Evolutionary conservation across 2,888 invertebrate species (phyloP).

Genomic region (Epinotia demarniana): DNA sequence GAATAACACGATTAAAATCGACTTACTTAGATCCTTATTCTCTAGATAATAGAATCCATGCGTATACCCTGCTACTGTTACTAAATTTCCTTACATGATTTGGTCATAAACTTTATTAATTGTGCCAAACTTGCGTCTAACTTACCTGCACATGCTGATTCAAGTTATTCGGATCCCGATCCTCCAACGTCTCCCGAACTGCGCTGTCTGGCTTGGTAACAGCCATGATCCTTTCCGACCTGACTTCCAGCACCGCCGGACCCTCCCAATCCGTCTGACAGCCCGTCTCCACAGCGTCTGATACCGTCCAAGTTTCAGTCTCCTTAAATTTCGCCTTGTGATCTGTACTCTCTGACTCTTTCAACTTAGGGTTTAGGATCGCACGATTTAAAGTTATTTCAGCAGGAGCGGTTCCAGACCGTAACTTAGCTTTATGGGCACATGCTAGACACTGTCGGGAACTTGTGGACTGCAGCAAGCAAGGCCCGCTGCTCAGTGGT

Average conservation of each 20-base stretch:
- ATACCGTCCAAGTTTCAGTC: constrained; percentile 19
- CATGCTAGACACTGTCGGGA: constrained; percentile 71
- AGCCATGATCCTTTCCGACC: constrained; percentile 36
- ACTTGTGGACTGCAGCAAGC: constrained; percentile 56
- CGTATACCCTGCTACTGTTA: too few species aligned
- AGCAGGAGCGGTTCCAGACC: constrained; percentile 60
- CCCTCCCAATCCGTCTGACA: constrained; percentile 18
- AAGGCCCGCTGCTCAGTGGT: constrained; percentile 64
- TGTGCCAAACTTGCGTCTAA: background rate
- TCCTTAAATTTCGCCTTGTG: constrained; percentile 4
- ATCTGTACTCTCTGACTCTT: constrained; percentile 3
- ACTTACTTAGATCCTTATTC: too few species aligned
- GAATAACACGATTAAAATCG: too few species aligned
- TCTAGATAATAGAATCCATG: too few species aligned
- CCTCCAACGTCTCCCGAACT: constrained; percentile 84
- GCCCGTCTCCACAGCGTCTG: constrained; percentile 11
- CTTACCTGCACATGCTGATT: constrained; percentile 89
- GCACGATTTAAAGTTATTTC: constrained; percentile 58
- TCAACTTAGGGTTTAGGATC: constrained; percentile 45
- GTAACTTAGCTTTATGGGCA: constrained; percentile 63
- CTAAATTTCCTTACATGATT: too few species aligned
- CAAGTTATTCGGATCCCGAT: constrained; percentile 88
- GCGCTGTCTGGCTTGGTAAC: constrained; percentile 72
- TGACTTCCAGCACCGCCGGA: constrained; percentile 14
- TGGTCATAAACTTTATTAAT: too few species aligned